Evolutionary conservation across 2,113 vertebrate genomes (phyloP).

Genomic region (Pseudorectes ferrugineus): DNA sequence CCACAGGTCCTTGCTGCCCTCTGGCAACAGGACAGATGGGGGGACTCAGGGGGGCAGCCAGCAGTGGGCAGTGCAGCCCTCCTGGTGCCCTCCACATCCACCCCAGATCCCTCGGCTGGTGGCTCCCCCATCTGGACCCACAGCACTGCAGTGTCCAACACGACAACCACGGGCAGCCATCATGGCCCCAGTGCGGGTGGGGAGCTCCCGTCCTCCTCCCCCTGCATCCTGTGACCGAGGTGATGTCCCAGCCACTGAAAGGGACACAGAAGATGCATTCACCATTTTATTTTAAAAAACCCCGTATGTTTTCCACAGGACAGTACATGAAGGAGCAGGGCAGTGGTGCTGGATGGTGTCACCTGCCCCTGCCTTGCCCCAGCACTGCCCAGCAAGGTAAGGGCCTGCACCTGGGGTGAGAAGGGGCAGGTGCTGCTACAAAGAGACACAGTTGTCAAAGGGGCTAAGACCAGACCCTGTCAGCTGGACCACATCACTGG

Average conservation of each 20-base stretch:
- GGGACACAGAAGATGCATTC: not conserved
- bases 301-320: not conserved
- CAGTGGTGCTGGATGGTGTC: not conserved
- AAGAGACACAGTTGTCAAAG: not conserved
- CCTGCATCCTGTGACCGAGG: rapidly evolving
- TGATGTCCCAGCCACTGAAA: not conserved
- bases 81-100: not conserved
- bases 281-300: not conserved
- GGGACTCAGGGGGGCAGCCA: rapidly evolving
- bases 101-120: not conserved
- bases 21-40: not conserved
- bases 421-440: not conserved
- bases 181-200: not conserved
- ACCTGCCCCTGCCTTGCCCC: not conserved
- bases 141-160: rapidly evolving
- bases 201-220: rapidly evolving
- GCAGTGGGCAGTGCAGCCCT: not conserved
- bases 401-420: not conserved
- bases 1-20: not conserved
- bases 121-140: not conserved
- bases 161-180: not conserved
- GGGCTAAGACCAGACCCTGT: rapidly evolving
- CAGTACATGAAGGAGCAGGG: not conserved
- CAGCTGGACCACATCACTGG: rapidly evolving
- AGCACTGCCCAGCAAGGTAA: not conserved